Percentiles rank a stretch among this genome's conserved stretches.
Conservation (phyloP, 2,113 vertebrate species). For the Galemys pyrenaicus region DNA sequence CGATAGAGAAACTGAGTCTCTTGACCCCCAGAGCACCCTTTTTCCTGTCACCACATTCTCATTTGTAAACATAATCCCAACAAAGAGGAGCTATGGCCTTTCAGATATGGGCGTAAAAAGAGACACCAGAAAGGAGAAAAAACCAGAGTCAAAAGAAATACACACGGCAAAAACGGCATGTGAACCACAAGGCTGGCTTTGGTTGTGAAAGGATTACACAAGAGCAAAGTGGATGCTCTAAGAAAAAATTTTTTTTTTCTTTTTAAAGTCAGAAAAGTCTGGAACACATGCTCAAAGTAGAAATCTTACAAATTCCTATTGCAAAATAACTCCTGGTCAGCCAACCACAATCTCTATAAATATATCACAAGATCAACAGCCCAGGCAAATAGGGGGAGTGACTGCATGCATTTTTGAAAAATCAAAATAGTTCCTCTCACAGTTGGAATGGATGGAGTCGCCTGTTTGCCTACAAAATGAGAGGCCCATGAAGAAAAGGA, state of each 20-base stretch:
- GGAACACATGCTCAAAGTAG: slow-evolving; percentile 79
- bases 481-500: slow-evolving; percentile 51
- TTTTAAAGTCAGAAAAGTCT: slow-evolving; percentile 64
- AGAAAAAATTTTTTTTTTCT: slow-evolving; percentile 42
- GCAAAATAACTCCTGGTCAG: slow-evolving; percentile 84
- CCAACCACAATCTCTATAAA: slow-evolving; percentile 86
- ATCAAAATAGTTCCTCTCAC: slow-evolving; percentile 68
- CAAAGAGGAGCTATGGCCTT: neutral
- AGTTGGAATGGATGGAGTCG: slow-evolving; percentile 38
- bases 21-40: neutral
- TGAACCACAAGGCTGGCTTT: slow-evolving; percentile 34
- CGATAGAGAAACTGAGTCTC: neutral
- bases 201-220: slow-evolving; percentile 78
- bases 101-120: slow-evolving; percentile 17
- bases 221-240: slow-evolving; percentile 59
- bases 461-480: neutral
- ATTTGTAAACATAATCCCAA: slow-evolving; percentile 6
- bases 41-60: neutral
- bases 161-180: neutral
- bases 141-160: neutral
- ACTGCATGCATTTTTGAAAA: slow-evolving; percentile 63
- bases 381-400: slow-evolving; percentile 62
- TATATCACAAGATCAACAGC: slow-evolving; percentile 85
- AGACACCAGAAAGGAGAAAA: neutral
- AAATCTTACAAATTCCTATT: slow-evolving; percentile 85